A percentile compares a stretch with the other conserved stretches of the same genome.
Evolutionary conservation across 2,113 vertebrate genomes (phyloP).

Genomic region (Brachypodius melanocephalos): DNA sequence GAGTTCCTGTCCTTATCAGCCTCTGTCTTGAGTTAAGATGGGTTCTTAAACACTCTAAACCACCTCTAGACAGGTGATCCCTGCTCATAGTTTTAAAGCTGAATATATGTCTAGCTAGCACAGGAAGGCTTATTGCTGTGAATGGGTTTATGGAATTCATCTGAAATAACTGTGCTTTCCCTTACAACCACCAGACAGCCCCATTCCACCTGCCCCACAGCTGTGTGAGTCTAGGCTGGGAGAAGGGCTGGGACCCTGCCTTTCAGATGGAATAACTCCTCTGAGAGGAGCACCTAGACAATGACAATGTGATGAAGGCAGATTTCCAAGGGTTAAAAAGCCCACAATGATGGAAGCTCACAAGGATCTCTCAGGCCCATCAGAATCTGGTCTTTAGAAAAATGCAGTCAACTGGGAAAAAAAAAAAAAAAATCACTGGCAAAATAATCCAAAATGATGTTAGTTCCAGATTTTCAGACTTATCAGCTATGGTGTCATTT

Average conservation of each 20-base stretch:
- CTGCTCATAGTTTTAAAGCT: neutral
- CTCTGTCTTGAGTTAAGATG: neutral
- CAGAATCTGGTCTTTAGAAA: neutral
- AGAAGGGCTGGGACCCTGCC: neutral
- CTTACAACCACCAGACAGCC: neutral
- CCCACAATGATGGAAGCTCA: neutral
- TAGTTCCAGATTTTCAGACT: neutral
- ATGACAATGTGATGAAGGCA: neutral
- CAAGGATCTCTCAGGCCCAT: neutral
- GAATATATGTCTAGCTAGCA: neutral
- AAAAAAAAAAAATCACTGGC: neutral
- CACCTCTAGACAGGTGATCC: neutral
- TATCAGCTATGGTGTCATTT: neutral
- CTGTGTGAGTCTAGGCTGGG: neutral
- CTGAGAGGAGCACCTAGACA: neutral
- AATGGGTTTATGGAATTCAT: neutral
- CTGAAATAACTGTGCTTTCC: neutral
- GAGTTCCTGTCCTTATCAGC: neutral
- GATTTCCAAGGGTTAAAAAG: neutral
- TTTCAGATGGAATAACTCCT: neutral
- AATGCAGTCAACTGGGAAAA: fast-evolving
- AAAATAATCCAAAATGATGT: neutral
- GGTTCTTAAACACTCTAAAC: neutral
- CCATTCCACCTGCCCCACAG: neutral
- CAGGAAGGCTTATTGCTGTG: neutral